These are phyloP conservation scores for Netelia virgata DNA, from an alignment of 2,888 invertebrate genomes.

Conservation along the genomic window DNA sequence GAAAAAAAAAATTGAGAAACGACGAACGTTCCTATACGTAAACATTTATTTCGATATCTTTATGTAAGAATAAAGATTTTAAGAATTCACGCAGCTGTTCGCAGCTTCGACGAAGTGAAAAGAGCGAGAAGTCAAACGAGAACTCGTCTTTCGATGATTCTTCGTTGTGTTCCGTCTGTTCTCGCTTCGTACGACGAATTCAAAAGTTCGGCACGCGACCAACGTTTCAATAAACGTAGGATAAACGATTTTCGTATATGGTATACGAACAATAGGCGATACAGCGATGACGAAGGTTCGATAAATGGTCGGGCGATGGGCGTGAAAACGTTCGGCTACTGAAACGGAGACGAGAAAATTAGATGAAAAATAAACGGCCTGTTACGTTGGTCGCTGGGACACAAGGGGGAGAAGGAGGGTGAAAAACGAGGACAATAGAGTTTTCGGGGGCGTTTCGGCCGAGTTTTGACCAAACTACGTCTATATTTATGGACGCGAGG, in stretches of 20 bases:
- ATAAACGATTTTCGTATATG: constrained; percentile 47
- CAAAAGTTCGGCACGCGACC: constrained; percentile 54
- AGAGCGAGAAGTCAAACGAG: neutral
- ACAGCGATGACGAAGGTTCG: constrained; percentile 8
- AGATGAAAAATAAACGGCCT: constrained; percentile 27
- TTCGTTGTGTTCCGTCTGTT: neutral
- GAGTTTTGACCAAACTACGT: neutral
- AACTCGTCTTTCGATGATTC: neutral
- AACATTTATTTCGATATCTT: neutral
- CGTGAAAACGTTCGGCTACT: constrained; percentile 54
- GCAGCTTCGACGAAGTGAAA: constrained; percentile 10
- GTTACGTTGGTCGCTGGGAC: neutral
- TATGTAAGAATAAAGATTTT: neutral
- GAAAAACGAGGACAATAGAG: constrained; percentile 27
- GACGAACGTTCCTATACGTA: neutral
- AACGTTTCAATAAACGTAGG: constrained; percentile 20
- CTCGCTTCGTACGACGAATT: neutral
- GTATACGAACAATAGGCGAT: constrained; percentile 28
- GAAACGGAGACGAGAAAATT: constrained; percentile 37
- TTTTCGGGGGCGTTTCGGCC: constrained; percentile 6
- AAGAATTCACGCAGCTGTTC: constrained; percentile 43
- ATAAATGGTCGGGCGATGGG: constrained; percentile 55
- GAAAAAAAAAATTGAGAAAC: constrained; percentile 4
- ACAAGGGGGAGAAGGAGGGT: neutral
- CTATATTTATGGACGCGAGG: neutral